Conservation (phyloP, 2,888 invertebrate species). For the Aspidiotus destructor region DNA sequence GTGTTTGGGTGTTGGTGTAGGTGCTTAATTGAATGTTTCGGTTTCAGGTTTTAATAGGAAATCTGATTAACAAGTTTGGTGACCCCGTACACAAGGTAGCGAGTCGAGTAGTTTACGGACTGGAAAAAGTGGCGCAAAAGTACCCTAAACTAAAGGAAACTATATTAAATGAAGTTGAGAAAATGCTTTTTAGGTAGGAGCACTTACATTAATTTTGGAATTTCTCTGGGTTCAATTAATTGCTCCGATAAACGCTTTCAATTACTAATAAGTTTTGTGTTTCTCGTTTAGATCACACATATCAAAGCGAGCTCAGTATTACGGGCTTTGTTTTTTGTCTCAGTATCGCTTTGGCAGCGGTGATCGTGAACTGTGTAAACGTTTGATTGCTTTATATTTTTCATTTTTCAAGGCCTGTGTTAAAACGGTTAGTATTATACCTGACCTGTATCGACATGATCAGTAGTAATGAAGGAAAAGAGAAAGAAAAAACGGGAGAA, state of each 20-base stretch:
- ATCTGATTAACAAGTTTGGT: slow-evolving; percentile 88
- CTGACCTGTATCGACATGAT: too few relatives aligned
- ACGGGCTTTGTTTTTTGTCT: slow-evolving; percentile 82
- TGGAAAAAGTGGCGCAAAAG: slow-evolving; percentile 67
- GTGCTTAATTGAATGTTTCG: background rate
- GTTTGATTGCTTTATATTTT: slow-evolving; percentile 83
- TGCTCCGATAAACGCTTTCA: background rate
- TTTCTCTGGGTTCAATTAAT: background rate
- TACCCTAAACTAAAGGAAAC: slow-evolving; percentile 89
- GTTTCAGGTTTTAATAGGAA: slow-evolving; percentile 57
- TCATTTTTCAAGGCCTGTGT: slow-evolving; percentile 88
- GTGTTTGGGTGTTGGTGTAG: background rate
- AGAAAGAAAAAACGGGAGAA: background rate
- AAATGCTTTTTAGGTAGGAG: slow-evolving; percentile 64
- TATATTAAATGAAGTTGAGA: slow-evolving; percentile 79
- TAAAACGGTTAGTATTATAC: slow-evolving; percentile 52
- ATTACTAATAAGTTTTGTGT: too few relatives aligned
- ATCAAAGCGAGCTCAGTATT: slow-evolving; percentile 52
- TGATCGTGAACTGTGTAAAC: slow-evolving; percentile 65
- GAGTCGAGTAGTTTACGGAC: slow-evolving; percentile 74
- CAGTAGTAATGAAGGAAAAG: too few relatives aligned
- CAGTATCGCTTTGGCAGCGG: slow-evolving; percentile 68
- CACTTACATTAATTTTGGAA: background rate
- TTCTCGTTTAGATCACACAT: slow-evolving; percentile 27
- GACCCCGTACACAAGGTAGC: slow-evolving; percentile 84